These are phyloP conservation scores for Pelodytes ibericus DNA, from an alignment of 2,797 vertebrate species.

Conservation along the genomic window DNA sequence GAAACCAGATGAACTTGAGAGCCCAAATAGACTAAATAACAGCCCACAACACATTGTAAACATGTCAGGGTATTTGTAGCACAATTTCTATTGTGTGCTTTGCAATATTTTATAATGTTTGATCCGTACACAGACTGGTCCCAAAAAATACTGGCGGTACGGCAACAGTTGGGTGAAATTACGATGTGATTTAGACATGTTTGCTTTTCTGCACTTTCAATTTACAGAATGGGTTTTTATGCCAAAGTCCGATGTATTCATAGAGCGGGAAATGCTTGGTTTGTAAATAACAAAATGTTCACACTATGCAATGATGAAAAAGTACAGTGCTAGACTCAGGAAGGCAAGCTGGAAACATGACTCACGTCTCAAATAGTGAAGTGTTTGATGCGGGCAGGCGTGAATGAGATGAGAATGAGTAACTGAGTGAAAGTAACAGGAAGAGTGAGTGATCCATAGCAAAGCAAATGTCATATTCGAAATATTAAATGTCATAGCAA, in stretches of 20 bases:
- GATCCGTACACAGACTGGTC: conserved; percentile 74
- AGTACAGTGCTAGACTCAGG: conserved; percentile 12
- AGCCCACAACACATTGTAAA: conserved; percentile 81
- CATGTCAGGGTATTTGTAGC: conserved; percentile 81
- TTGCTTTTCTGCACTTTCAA: conserved; percentile 78
- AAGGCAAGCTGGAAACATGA: conserved; percentile 28
- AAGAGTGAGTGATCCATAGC: background rate
- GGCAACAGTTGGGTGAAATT: conserved; percentile 77
- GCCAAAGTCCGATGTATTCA: conserved; percentile 60
- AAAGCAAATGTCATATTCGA: background rate
- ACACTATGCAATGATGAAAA: conserved; percentile 18
- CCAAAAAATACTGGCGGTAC: conserved; percentile 76
- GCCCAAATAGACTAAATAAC: conserved; percentile 76
- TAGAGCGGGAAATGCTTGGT: conserved; percentile 43
- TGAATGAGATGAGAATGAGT: background rate
- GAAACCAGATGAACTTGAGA: conserved; percentile 76
- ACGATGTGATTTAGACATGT: conserved; percentile 78
- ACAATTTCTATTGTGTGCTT: conserved; percentile 72
- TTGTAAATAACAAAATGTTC: conserved; percentile 51
- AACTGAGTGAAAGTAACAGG: background rate
- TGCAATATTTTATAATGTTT: conserved; percentile 79
- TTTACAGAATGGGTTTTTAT: conserved; percentile 67
- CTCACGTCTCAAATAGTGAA: background rate
- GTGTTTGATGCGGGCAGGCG: background rate
- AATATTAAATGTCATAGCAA: background rate